Percentiles rank a stretch among this genome's conserved stretches.
phyloP scores from a whole-genome alignment of 2,888 invertebrate genomes.

The Caenorhabditis sp. region DNA sequence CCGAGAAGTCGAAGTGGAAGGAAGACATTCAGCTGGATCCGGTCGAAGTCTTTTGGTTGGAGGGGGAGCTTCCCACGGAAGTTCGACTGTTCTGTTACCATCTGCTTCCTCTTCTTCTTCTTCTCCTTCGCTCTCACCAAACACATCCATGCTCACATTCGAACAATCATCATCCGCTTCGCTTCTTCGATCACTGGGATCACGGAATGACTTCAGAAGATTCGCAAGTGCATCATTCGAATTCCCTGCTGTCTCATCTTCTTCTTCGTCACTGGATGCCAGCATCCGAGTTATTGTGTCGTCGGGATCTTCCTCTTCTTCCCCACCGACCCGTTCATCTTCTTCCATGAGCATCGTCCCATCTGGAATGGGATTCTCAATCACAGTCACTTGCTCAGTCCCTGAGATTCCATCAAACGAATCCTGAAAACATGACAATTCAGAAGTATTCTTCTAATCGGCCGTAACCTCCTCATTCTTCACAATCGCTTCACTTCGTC shows the following conservation, averaged over 20 bases:
- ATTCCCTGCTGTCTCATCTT: not conserved
- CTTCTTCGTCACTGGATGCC: slow-evolving; percentile 35
- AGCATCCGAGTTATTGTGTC: slow-evolving; percentile 36
- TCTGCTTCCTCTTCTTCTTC: not conserved
- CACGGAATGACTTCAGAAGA: slow-evolving; percentile 39
- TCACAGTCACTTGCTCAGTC: slow-evolving; percentile 35
- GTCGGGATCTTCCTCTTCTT: slow-evolving; percentile 22
- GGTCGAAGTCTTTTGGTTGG: slow-evolving; percentile 5
- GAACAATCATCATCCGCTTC: not conserved
- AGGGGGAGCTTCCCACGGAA: slow-evolving; percentile 9
- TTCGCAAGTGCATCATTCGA: slow-evolving; percentile 39
- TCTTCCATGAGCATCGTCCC: slow-evolving; percentile 13
- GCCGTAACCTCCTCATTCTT: not conserved
- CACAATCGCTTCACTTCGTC: slow-evolving; percentile 35
- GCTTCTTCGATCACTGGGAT: not conserved
- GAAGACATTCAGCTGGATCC: not conserved
- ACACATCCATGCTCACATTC: slow-evolving; percentile 33
- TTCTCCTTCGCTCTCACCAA: not conserved
- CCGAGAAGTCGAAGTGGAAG: not conserved
- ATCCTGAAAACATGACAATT: slow-evolving; percentile 14
- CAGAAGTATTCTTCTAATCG: slow-evolving; percentile 8
- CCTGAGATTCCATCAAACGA: slow-evolving; percentile 25
- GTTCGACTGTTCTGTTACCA: not conserved
- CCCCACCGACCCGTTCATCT: not conserved
- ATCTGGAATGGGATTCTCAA: slow-evolving; percentile 12